Evolutionary conservation across 2,888 invertebrate genomes (phyloP).

Genomic region (Plagodis pulveraria): DNA sequence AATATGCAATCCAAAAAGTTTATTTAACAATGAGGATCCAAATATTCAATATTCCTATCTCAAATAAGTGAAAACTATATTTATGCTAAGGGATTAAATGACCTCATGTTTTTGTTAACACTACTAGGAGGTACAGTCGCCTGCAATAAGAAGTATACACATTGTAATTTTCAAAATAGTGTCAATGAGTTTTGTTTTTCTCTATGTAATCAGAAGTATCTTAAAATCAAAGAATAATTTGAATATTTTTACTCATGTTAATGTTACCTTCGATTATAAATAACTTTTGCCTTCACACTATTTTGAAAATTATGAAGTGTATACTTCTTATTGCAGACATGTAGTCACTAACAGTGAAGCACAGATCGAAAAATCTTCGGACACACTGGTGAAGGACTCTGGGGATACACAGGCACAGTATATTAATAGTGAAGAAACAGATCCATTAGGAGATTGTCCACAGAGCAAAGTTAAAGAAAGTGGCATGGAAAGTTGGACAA

Average conservation of each 20-base stretch:
- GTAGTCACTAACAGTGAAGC: conserved; percentile 57
- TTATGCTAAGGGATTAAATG: conserved; percentile 22
- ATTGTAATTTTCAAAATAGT: no score
- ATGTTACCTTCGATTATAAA: no score
- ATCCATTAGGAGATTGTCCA: conserved; percentile 64
- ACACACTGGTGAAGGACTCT: conserved; percentile 39
- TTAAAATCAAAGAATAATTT: no score
- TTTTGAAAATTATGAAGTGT: no score
- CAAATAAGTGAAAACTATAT: conserved; percentile 19
- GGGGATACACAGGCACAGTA: conserved; percentile 27
- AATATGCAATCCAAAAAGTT: not conserved
- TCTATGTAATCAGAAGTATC: no score
- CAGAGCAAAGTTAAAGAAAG: conserved; percentile 51
- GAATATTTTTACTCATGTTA: no score
- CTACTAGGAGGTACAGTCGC: conserved; percentile 65
- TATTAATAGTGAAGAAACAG: conserved; percentile 40
- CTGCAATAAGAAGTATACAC: no score
- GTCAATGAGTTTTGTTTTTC: no score
- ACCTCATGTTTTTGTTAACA: conserved; percentile 62
- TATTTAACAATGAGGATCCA: no score
- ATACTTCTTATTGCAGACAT: no score
- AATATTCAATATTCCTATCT: no score
- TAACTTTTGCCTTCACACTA: no score
- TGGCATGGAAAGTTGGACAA: conserved; percentile 43
- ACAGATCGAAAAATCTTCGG: conserved; percentile 38